phyloP scores from a whole-genome alignment of 92 coral and sea anemone species.

The Porites lobata region DNA sequence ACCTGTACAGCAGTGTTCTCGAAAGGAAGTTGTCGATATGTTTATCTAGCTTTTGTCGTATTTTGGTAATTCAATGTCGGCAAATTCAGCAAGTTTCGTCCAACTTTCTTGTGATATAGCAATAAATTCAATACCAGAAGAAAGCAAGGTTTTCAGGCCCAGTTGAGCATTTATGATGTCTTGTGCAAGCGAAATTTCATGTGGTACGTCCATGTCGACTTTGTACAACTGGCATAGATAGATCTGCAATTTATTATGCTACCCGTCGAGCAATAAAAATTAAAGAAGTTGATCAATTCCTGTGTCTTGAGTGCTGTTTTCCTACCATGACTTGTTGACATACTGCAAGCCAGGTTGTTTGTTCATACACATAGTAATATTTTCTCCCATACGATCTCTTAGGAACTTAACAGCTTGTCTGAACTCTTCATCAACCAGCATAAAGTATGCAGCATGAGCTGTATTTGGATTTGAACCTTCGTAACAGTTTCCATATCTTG shows the following conservation, averaged over 20 bases:
- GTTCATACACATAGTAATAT: constrained; percentile 29
- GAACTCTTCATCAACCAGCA: constrained; percentile 42
- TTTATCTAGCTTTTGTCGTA: constrained; percentile 27
- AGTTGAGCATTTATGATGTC: constrained; percentile 18
- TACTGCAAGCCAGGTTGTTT: constrained; percentile 46
- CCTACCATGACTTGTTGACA: constrained; percentile 14
- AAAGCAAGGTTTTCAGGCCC: constrained; percentile 29
- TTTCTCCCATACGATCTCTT: constrained; percentile 16
- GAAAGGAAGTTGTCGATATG: constrained; percentile 18
- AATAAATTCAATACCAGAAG: constrained; percentile 21
- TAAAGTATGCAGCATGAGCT: constrained; percentile 42
- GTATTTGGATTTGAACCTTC: constrained; percentile 12
- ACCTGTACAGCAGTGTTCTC: background rate
- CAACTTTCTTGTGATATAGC: constrained; percentile 43
- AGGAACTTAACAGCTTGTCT: constrained; percentile 17
- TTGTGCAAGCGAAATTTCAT: background rate
- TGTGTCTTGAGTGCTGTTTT: constrained; percentile 1
- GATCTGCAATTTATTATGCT: constrained; percentile 11
- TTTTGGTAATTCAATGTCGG: constrained; percentile 13
- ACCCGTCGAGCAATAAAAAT: background rate
- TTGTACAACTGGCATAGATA: constrained; percentile 44
- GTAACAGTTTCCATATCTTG: constrained; percentile 46
- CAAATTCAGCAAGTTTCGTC: constrained; percentile 23
- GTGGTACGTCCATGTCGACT: constrained; percentile 1
- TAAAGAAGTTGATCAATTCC: constrained; percentile 19